A percentile compares a stretch with the other conserved stretches of the same genome.
phyloP scores from a whole-genome alignment of 2,888 invertebrate genomes.

The Vanessa cardui region DNA sequence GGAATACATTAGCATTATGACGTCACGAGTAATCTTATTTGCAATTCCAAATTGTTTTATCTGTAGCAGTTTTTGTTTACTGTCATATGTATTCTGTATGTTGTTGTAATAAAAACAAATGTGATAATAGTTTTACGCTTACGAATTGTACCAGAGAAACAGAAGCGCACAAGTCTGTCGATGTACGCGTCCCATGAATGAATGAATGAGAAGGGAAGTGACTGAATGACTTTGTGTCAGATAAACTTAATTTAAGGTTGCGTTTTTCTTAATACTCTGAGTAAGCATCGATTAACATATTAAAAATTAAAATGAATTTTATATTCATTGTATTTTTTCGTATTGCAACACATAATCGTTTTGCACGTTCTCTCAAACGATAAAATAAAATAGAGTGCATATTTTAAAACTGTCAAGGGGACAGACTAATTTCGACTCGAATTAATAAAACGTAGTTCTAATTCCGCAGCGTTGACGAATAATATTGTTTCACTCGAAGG shows the following conservation, averaged over 20 bases:
- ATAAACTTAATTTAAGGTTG: constrained; percentile 11
- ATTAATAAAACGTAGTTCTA: constrained; percentile 32
- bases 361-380: no score
- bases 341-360: neutral
- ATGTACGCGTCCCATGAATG: constrained; percentile 49
- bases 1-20: no score
- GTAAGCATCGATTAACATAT: neutral
- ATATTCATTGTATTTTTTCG: neutral
- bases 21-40: no score
- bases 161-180: constrained; percentile 41
- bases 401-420: neutral
- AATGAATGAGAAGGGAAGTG: constrained; percentile 42
- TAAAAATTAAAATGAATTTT: neutral
- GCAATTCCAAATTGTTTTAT: no score
- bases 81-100: no score
- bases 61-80: no score
- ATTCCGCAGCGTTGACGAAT: constrained; percentile 42
- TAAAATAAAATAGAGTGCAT: neutral
- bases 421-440: neutral
- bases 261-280: neutral
- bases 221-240: constrained; percentile 17
- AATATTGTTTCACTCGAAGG: constrained; percentile 60
- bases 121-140: constrained; percentile 4
- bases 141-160: constrained; percentile 37
- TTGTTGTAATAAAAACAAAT: neutral